Conservation (phyloP, 2,113 vertebrate species). For the Embiotoca jacksoni region DNA sequence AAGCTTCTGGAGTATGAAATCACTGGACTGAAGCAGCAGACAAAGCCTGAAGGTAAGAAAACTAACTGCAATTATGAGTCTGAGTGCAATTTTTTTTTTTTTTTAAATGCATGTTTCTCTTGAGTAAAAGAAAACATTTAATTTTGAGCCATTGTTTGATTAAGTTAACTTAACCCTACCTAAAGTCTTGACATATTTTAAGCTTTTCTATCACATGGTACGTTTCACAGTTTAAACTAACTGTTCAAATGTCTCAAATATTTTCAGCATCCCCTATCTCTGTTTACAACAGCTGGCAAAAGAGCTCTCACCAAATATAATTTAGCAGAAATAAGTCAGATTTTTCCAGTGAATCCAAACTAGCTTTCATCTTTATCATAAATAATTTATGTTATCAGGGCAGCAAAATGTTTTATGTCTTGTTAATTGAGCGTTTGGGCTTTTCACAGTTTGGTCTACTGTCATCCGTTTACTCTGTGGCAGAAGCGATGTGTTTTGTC, state of each 20-base stretch:
- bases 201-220: no score
- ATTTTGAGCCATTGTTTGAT: not conserved
- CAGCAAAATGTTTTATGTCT: conserved; percentile 12
- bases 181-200: no score
- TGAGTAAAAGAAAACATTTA: not conserved
- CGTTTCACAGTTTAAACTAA: not conserved
- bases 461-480: conserved; percentile 26
- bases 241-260: not conserved
- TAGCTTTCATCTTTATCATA: conserved; percentile 11
- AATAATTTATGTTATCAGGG: conserved; percentile 16
- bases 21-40: conserved; percentile 49
- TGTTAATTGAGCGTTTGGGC: not conserved
- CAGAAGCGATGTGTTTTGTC: conserved; percentile 11
- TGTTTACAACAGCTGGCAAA: not conserved
- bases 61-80: not conserved
- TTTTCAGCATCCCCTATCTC: not conserved
- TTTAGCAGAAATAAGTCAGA: not conserved
- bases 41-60: conserved; percentile 57
- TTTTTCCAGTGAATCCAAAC: conserved; percentile 1
- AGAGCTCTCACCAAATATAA: not conserved
- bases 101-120: not conserved
- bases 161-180: not conserved
- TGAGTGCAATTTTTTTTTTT: not conserved
- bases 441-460: conserved; percentile 25
- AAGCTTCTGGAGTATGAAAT: conserved; percentile 52